A percentile compares a stretch with the other conserved stretches of the same genome.
Conservation (phyloP, 2,113 vertebrate species). For the Dicentrarchus labrax region DNA sequence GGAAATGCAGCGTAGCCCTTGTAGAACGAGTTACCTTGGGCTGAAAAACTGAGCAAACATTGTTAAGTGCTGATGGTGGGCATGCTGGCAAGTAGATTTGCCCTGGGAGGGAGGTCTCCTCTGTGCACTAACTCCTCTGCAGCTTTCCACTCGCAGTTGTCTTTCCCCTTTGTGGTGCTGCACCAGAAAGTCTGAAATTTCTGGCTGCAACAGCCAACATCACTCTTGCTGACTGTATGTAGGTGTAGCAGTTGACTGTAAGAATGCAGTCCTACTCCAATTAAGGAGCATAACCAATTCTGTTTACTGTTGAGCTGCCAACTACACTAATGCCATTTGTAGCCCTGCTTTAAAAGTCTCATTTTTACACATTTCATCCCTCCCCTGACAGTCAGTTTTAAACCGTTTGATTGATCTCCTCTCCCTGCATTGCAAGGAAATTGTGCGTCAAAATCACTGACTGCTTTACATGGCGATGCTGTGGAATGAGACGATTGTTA, state of each 20-base stretch:
- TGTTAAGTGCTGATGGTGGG: conserved; percentile 43
- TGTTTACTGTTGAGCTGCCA: conserved; percentile 36
- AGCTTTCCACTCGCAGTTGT: conserved; percentile 8
- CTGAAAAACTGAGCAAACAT: conserved; percentile 66
- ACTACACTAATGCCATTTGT: conserved; percentile 16
- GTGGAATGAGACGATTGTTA: conserved; percentile 53
- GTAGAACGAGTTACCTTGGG: conserved; percentile 54
- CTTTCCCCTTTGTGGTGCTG: conserved; percentile 3
- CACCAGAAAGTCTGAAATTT: conserved; percentile 13
- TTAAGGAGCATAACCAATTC: conserved; percentile 11
- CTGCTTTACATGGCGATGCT: conserved; percentile 6
- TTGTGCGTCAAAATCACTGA: conserved; percentile 35
- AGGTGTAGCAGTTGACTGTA: conserved; percentile 19
- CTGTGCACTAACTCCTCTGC: conserved; percentile 36
- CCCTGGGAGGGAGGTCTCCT: conserved; percentile 32
- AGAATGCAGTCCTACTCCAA: conserved; percentile 37
- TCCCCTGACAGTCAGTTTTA: conserved; percentile 14
- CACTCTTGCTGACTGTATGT: conserved; percentile 18
- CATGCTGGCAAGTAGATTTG: conserved; percentile 41
- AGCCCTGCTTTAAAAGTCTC: conserved; percentile 18
- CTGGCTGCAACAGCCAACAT: conserved; percentile 7
- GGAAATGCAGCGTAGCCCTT: conserved; percentile 27
- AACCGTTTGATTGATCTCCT: conserved; percentile 49
- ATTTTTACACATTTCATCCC: conserved; percentile 16
- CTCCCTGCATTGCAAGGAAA: conserved; percentile 18